A percentile compares a stretch with the other conserved stretches of the same genome.
Evolutionary conservation across 1,140 invertebrate genomes (phyloP).

Genomic region (Penaeus indicus): DNA sequence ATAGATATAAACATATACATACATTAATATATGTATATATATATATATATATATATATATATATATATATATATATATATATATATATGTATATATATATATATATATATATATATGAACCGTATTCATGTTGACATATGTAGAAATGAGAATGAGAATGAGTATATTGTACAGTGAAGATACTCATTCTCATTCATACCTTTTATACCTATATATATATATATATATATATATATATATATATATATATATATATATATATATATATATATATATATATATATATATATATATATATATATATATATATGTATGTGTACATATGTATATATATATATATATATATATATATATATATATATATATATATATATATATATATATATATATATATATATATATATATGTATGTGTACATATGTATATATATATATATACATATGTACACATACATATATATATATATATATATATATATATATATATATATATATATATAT

Average conservation of each 20-base stretch:
- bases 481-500: slow-evolving; percentile 18
- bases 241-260: background rate
- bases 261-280: background rate
- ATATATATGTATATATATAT: slow-evolving; percentile 8
- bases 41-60: slow-evolving; percentile 19
- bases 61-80: slow-evolving; percentile 28
- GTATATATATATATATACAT: too few species aligned
- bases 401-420: background rate
- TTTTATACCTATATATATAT: background rate
- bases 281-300: slow-evolving; percentile 15
- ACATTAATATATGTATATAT: slow-evolving; percentile 13
- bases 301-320: slow-evolving; percentile 7
- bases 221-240: background rate
- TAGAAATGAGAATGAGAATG: too few species aligned
- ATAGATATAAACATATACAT: slow-evolving; percentile 18
- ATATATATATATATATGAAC: background rate
- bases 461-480: slow-evolving; percentile 13
- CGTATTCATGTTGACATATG: background rate
- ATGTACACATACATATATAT: too few species aligned
- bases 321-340: slow-evolving; percentile 24
- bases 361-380: background rate
- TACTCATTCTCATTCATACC: too few species aligned
- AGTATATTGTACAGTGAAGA: too few species aligned
- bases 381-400: background rate
- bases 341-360: background rate